Evolutionary conservation across 1,140 invertebrate genomes (phyloP), one percentile per base, ranked within the genome.

Genomic region (Procambarus virginalis): DNA sequence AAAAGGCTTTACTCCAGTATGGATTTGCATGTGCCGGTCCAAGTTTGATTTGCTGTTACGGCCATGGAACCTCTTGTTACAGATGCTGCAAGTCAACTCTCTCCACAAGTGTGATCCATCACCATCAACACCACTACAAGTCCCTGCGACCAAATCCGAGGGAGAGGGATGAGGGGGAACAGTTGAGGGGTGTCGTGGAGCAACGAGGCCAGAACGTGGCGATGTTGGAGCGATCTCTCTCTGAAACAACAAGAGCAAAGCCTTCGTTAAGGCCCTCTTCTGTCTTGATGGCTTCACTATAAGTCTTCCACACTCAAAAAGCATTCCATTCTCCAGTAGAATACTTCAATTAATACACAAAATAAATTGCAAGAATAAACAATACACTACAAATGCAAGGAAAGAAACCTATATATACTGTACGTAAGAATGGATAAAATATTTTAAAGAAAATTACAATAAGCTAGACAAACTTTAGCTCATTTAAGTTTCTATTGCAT

Each of bases 11-110:
- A 90, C 80, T 14, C 92, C 92, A 22, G 89, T 92, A 80, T 93
- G 93, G 49, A 90, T 92, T 46, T 92, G 86, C 81, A 92, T 81
- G 81, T 93, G 93, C 2, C 90, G 91, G 20, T 93, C 92, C 46
- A 93, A 86, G 85, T 92, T 93, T 12, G 92, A 87, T 70, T 91
- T 90, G 70, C 91, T 91, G 75, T 91, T 91, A 49, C 91, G 91
- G 64, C 92, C 92, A 78, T 86, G 84, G 91, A 93, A 93, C 46
- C 82, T 88, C 86, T 92, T 93, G 83, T 81, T 89, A 92, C 93
- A 93, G 49, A 92, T 85, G 46, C 84, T 90, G 88, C 93, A 93
- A 70, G 89, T 82, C 86, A 92, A 46, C 88, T 89, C 88, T 73
- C 82, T 83, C 81, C 88, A 79, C 45, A 60, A 1, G 49, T 83